Percentiles rank a stretch among this genome's conserved stretches.
These are phyloP conservation scores for Styela plicata DNA, from an alignment of 23 tunicate genomes.

Conservation along the genomic window DNA sequence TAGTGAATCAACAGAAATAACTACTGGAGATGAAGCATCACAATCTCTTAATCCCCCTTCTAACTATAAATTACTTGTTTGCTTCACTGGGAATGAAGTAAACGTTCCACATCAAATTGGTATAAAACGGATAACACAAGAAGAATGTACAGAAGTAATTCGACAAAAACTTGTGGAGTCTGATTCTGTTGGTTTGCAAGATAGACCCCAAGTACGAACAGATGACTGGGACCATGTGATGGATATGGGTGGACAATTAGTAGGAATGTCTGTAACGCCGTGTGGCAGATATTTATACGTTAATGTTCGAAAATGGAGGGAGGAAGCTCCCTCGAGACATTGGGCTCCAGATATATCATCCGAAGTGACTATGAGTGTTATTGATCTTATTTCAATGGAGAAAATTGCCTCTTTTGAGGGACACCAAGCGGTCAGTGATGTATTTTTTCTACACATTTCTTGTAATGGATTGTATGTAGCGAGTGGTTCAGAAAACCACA, in stretches of 20 bases:
- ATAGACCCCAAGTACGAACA: slow-evolving; percentile 30
- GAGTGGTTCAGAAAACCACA: slow-evolving; percentile 72
- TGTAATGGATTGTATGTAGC: slow-evolving; percentile 60
- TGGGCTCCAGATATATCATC: slow-evolving; percentile 32
- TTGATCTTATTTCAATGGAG: slow-evolving; percentile 62
- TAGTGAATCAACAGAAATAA: slow-evolving; percentile 12
- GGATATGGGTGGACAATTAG: slow-evolving; percentile 63
- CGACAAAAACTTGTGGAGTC: slow-evolving; percentile 6
- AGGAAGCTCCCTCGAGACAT: slow-evolving; percentile 4
- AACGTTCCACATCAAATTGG: slow-evolving; percentile 66
- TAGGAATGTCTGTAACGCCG: slow-evolving; percentile 70
- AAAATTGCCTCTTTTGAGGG: slow-evolving; percentile 37
- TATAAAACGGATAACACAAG: slow-evolving; percentile 43
- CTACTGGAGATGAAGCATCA: slow-evolving; percentile 39
- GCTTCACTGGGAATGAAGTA: slow-evolving; percentile 47
- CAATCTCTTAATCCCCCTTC: slow-evolving; percentile 20
- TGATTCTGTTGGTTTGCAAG: neutral
- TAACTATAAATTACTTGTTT: slow-evolving; percentile 44
- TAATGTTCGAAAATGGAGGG: slow-evolving; percentile 46
- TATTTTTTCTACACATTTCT: slow-evolving; percentile 56
- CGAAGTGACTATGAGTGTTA: slow-evolving; percentile 33
- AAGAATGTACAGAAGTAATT: slow-evolving; percentile 56
- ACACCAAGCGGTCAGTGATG: slow-evolving; percentile 54
- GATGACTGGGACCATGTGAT: slow-evolving; percentile 68
- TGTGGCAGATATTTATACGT: slow-evolving; percentile 72